These are phyloP conservation scores for Branchellion lobata DNA, from an alignment of 2,888 invertebrate genomes.

Conservation along the genomic window DNA sequence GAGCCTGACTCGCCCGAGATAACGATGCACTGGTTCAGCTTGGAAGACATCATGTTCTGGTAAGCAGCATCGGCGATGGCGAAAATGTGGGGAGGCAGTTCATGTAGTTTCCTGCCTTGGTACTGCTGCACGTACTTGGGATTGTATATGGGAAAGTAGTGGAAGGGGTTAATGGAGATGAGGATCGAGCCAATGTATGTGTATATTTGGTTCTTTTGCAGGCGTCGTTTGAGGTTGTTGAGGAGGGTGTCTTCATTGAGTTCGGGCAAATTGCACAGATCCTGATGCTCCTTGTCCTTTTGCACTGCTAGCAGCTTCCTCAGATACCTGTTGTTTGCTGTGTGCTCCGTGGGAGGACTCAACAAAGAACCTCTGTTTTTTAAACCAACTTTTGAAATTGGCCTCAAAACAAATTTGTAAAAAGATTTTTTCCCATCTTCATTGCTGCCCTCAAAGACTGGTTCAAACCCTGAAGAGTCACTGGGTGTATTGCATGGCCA, in stretches of 20 bases:
- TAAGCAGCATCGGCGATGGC: constrained; percentile 92
- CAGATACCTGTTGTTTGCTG: constrained; percentile 74
- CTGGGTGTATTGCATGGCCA: constrained; percentile 20
- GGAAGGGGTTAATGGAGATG: constrained; percentile 84
- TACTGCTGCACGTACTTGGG: constrained; percentile 94
- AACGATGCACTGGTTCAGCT: constrained; percentile 88
- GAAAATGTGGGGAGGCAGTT: constrained; percentile 92
- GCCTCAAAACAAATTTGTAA: constrained; percentile 41
- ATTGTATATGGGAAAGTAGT: constrained; percentile 93
- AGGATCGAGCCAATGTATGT: constrained; percentile 93
- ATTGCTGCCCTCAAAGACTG: background rate
- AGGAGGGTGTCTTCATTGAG: constrained; percentile 88
- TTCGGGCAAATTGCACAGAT: constrained; percentile 90
- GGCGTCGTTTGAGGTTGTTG: constrained; percentile 81
- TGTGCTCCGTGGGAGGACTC: background rate
- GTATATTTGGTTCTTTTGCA: constrained; percentile 88
- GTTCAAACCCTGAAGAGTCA: background rate
- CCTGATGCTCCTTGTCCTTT: constrained; percentile 88
- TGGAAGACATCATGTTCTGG: constrained; percentile 87
- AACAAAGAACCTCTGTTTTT: background rate
- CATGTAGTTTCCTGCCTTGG: constrained; percentile 85
- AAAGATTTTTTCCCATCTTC: background rate
- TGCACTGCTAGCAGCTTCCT: constrained; percentile 75
- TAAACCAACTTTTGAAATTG: background rate
- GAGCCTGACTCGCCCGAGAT: constrained; percentile 92